Conservation (phyloP, 2,113 vertebrate species). For the Mobula birostris region DNA sequence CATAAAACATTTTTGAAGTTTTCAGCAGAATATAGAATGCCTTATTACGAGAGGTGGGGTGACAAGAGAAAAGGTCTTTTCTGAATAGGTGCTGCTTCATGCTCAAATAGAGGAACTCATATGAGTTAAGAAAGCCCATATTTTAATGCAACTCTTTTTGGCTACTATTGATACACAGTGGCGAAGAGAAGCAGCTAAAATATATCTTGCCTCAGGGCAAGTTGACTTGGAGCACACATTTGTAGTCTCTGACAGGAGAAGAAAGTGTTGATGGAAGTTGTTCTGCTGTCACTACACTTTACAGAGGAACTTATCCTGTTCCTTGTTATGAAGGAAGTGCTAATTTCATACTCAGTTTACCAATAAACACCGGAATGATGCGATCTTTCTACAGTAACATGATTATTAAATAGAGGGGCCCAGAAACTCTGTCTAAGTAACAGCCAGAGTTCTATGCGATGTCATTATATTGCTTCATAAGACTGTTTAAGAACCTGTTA, state of each 20-base stretch:
- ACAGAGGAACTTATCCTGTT: background rate
- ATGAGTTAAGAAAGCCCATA: background rate
- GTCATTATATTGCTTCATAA: too few relatives aligned
- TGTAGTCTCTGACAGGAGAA: constrained; percentile 21
- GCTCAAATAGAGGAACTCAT: background rate
- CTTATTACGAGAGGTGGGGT: background rate
- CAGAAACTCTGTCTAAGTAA: too few relatives aligned
- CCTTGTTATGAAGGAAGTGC: background rate
- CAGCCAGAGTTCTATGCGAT: too few relatives aligned
- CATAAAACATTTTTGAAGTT: background rate
- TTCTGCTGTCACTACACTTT: background rate
- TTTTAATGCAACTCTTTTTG: background rate
- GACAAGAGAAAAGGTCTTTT: background rate
- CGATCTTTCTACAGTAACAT: too few relatives aligned
- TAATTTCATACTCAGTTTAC: background rate
- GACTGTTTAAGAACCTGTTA: too few relatives aligned
- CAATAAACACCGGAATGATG: background rate
- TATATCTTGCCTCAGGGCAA: constrained; percentile 19
- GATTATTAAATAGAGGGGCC: too few relatives aligned
- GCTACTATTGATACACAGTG: background rate
- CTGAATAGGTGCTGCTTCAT: background rate
- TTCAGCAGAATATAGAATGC: background rate
- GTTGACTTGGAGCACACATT: background rate
- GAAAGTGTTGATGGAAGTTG: constrained; percentile 3
- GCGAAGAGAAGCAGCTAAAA: background rate